Evolutionary conservation across 2,888 invertebrate species (phyloP), one percentile per base, ranked within the genome.

Genomic region (Pterostichus madidus): DNA sequence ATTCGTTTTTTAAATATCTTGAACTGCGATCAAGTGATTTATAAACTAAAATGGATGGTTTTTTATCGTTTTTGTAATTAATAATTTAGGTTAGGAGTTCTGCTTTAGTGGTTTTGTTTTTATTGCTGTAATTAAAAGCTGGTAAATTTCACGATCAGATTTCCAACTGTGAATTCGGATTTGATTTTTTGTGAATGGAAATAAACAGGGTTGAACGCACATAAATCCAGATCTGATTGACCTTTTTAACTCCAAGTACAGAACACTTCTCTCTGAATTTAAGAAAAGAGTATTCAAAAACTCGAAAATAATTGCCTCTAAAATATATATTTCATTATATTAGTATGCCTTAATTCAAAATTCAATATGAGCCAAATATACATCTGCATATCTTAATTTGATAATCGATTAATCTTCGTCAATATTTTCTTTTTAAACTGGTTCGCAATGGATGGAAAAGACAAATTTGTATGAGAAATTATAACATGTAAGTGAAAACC

Each of bases 21-120:
- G 24, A 59, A 78, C 56, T 39, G 46, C 56, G 56, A 59, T 78
- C 78, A 56, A 61, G 56, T 78, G 78, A 78, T 78, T 78, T 78
- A 78, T 78, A 78, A 78, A 78, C 78, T 56, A 61, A 61, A 78
- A 78, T 61, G 56, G 61, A 75, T 75, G 75, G 13, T 75, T 75
- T 52, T 75, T 75, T 75, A 52, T 75, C 52, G 49, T 52, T 75
- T 75, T 75, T 75, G 68, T 71, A 71, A 71, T 71, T 71, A 71
- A 71, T 71, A 71, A 71, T 71, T 71, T 71, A 39, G 68, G 68
- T 71, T 71, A 71, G 68, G 68, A 71, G 68, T 71, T 71, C 39
- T 71, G 64, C 64, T 64, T 39, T 71, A 44, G 44, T 71, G 68
- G 68, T 71, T 39, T 39, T 71, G 44, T 39, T 71, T 44, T 71